Evolutionary conservation across 2,888 invertebrate species (phyloP).

Genomic region (Trichacis sp.): DNA sequence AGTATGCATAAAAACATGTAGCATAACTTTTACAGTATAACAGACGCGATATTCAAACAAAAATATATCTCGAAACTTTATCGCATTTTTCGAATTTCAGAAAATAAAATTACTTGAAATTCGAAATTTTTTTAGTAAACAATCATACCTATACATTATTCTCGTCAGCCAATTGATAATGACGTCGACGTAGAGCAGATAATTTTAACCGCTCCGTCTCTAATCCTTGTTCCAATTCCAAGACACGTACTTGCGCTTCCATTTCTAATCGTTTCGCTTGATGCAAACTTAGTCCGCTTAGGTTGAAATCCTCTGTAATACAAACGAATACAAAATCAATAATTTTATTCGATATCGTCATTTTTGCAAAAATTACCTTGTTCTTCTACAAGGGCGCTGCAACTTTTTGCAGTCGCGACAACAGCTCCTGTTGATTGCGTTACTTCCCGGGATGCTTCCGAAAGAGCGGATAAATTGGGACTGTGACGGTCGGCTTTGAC

Average conservation of each 20-base stretch:
- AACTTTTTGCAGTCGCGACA: conserved; percentile 93
- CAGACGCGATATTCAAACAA: conserved; percentile 33
- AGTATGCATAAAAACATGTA: conserved; percentile 31
- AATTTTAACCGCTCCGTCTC: conserved; percentile 89
- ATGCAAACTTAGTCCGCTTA: conserved; percentile 89
- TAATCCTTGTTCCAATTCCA: conserved; percentile 92
- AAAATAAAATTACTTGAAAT: no score
- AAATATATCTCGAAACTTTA: conserved; percentile 31
- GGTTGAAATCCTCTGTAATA: conserved; percentile 88
- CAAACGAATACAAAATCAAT: conserved; percentile 18
- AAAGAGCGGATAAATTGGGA: conserved; percentile 82
- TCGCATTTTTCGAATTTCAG: no score
- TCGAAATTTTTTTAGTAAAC: not conserved
- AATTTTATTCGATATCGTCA: conserved; percentile 18
- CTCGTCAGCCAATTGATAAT: conserved; percentile 87
- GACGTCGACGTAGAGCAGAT: conserved; percentile 88
- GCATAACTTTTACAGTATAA: conserved; percentile 19
- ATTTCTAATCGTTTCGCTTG: conserved; percentile 96
- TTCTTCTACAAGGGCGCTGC: conserved; percentile 87
- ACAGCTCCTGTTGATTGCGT: conserved; percentile 92
- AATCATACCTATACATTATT: conserved; percentile 33
- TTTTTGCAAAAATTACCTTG: conserved; percentile 72
- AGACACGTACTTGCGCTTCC: conserved; percentile 94
- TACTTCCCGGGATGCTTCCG: conserved; percentile 88
- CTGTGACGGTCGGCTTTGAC: conserved; percentile 93